Base-by-base conservation (phyloP, 2,113 vertebrate genomes). In the Cebidichthys violaceus region DNA sequence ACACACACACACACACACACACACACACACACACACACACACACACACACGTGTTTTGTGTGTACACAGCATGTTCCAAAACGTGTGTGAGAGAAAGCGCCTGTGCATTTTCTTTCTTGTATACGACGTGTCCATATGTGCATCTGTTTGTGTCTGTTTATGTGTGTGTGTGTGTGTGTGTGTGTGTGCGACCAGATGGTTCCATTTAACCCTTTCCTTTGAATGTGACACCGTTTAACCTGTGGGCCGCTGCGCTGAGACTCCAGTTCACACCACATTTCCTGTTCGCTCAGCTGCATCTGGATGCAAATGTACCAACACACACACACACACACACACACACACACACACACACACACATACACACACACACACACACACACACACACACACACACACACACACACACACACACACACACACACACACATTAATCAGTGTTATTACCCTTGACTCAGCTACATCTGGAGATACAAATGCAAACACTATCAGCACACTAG, bases 151-250 rank as follows among this genome's bases (percentile, higher is more conserved):
- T 71, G 27, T 77, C 2, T 70, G 43, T 47, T 5, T 61, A 52
- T 79, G 41, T 54, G 57, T 59, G 29, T 74, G 65, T 61, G 69
- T 68, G 68, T 79, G 35, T 59, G 45, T 59, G 35, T 74, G 65
- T 62, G 47, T 66, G 71, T 65, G 41, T 80, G 47, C 39, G 27
- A 77, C 83, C 91, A 93, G 92, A 85, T 94, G 91, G 87, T 92
- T 92, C 83, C 87, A 75, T 89, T 95, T 93, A 94, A 94, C 93
- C 92, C 88, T 79, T 86, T 90, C 81, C 83, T 90, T 92, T 90
- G 86, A 94, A 59, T 86, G 73, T 91, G 88, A 92, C 90, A 90
- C 91, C 89, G 75, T 91, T 93, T 93, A 93, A 93, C 92, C 93
- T 73, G 69, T 82, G 69, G 81, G 85, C 89, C 54, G 60, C 87